phyloP scores from a whole-genome alignment of 2,797 vertebrate genomes.

The Hypotaenidia philippensis region DNA sequence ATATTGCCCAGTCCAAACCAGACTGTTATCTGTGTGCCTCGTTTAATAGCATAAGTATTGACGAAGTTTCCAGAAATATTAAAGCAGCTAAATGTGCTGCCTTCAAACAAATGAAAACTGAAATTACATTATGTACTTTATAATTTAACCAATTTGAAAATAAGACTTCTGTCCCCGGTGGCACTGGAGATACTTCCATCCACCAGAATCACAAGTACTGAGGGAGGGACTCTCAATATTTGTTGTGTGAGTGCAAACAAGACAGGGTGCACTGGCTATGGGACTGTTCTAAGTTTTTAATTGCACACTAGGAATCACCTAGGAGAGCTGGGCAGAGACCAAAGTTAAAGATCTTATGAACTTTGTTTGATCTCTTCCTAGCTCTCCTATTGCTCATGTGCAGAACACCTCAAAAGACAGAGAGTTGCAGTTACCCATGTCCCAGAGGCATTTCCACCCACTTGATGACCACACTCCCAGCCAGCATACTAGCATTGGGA shows the following conservation, averaged over 20 bases:
- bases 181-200: not conserved
- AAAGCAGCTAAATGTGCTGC: not conserved
- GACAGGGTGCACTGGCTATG: not conserved
- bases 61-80: not conserved
- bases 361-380: rapidly evolving
- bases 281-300: not conserved
- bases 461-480: not conserved
- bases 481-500: not conserved
- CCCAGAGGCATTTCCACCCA: not conserved
- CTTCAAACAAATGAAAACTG: not conserved
- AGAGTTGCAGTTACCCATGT: not conserved
- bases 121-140: not conserved
- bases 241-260: not conserved
- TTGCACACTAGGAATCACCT: not conserved
- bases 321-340: too few species aligned
- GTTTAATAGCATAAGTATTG: rapidly evolving
- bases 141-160: not conserved
- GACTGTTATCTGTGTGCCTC: not conserved
- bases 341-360: not conserved
- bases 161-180: not conserved
- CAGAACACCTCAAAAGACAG: not conserved
- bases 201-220: not conserved
- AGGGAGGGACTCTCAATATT: not conserved
- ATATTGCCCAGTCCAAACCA: not conserved
- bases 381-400: rapidly evolving